These are phyloP conservation scores for Notarius quadriscutis DNA, from an alignment of 2,113 vertebrate genomes.

Conservation along the genomic window DNA sequence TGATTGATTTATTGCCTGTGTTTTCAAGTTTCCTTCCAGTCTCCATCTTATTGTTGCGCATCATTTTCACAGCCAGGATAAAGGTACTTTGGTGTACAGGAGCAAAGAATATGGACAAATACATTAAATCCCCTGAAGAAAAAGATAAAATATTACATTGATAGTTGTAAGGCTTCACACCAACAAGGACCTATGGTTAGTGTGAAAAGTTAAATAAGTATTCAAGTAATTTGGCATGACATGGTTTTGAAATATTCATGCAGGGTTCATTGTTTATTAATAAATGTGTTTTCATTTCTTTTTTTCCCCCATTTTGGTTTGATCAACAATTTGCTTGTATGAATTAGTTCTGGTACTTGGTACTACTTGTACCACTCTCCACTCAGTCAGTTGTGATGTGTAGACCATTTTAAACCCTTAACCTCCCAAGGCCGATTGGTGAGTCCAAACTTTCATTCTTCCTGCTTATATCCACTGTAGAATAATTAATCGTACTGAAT, in stretches of 20 bases:
- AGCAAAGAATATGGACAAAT: background rate
- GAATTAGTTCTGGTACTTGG: background rate
- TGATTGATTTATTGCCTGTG: background rate
- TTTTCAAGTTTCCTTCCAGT: background rate
- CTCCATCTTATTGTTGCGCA: background rate
- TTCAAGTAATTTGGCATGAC: background rate
- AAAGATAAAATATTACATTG: background rate
- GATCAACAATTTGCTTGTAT: background rate
- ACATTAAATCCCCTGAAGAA: background rate
- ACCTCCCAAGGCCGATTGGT: background rate
- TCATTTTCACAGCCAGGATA: background rate
- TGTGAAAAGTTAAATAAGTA: background rate
- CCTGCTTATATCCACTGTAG: background rate
- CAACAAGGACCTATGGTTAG: background rate
- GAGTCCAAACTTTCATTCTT: background rate
- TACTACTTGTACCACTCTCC: background rate
- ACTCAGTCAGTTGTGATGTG: background rate
- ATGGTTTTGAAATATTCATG: background rate
- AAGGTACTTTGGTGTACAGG: background rate
- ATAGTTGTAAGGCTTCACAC: background rate
- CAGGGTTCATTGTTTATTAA: background rate
- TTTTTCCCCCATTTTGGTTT: background rate
- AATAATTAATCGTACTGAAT: background rate
- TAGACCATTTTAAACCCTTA: background rate
- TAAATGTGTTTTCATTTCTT: background rate